Evolutionary conservation across 1,140 invertebrate genomes (phyloP).

Genomic region (Anadara kagoshimensis): DNA sequence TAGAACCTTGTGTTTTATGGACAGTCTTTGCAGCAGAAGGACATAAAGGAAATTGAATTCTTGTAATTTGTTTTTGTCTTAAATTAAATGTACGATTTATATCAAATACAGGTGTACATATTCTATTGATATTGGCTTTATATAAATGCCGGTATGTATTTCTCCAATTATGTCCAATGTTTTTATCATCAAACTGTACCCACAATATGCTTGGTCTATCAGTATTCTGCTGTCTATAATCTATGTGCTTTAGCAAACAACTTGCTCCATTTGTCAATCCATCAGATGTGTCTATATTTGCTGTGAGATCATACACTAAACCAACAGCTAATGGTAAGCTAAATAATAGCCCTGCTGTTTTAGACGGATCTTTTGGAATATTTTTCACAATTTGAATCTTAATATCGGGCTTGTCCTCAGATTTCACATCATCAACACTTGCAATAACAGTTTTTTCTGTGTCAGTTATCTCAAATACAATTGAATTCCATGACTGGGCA

Average conservation of each 20-base stretch:
- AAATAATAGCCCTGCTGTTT: too few relatives aligned
- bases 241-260: constrained; percentile 40
- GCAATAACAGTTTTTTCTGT: constrained; percentile 16
- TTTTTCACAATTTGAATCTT: too few relatives aligned
- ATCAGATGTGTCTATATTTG: too few relatives aligned
- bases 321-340: too few relatives aligned
- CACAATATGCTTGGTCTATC: constrained; percentile 37
- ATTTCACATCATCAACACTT: too few relatives aligned
- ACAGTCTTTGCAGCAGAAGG: constrained; percentile 26
- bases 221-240: constrained; percentile 25
- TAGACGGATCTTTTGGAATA: too few relatives aligned
- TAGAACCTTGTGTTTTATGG: constrained; percentile 29
- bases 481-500: background rate
- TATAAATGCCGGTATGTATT: constrained; percentile 19
- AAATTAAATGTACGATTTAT: constrained; percentile 1
- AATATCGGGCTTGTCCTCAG: too few relatives aligned
- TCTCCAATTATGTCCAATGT: constrained; percentile 8
- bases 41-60: too few relatives aligned
- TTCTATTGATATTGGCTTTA: background rate
- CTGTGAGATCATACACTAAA: too few relatives aligned
- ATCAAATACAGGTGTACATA: constrained; percentile 17
- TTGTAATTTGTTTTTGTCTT: constrained; percentile 2
- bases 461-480: constrained; percentile 12
- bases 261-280: constrained; percentile 44
- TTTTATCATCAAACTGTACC: constrained; percentile 26